Conservation (phyloP, 2,888 invertebrate species). For the Pseudococcus longispinus region DNA sequence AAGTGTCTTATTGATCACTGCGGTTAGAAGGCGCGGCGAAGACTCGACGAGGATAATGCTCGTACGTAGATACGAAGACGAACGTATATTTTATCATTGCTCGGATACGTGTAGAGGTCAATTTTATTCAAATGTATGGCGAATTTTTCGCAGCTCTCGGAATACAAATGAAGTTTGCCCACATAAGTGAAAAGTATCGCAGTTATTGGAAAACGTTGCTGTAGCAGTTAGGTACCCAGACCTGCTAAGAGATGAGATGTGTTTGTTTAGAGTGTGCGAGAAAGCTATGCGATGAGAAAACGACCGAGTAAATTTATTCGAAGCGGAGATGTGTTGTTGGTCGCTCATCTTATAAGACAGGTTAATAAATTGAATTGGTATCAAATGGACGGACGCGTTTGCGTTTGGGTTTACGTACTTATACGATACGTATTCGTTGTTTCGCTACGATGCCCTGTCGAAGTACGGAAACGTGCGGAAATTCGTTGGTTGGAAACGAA, state of each 20-base stretch:
- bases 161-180: slow-evolving; percentile 4
- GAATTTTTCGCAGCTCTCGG: slow-evolving; percentile 7
- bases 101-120: slow-evolving; percentile 1
- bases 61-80: too few relatives aligned
- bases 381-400: not conserved
- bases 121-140: slow-evolving; percentile 31
- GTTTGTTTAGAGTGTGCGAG: not conserved
- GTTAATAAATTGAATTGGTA: not conserved
- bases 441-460: not conserved
- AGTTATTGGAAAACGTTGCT: not conserved
- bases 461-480: not conserved
- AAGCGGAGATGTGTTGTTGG: not conserved
- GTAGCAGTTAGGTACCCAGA: not conserved
- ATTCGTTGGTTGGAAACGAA: not conserved
- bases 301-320: not conserved
- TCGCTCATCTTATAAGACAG: not conserved
- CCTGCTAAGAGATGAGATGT: not conserved
- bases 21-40: not conserved
- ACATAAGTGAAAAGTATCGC: slow-evolving; percentile 12
- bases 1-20: not conserved
- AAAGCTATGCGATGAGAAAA: not conserved
- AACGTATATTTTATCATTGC: slow-evolving; percentile 1
- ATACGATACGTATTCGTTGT: not conserved
- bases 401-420: not conserved
- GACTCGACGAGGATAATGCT: too few relatives aligned